Conservation (phyloP, 2,888 invertebrate genomes). For the Pristionchus mayeri region DNA sequence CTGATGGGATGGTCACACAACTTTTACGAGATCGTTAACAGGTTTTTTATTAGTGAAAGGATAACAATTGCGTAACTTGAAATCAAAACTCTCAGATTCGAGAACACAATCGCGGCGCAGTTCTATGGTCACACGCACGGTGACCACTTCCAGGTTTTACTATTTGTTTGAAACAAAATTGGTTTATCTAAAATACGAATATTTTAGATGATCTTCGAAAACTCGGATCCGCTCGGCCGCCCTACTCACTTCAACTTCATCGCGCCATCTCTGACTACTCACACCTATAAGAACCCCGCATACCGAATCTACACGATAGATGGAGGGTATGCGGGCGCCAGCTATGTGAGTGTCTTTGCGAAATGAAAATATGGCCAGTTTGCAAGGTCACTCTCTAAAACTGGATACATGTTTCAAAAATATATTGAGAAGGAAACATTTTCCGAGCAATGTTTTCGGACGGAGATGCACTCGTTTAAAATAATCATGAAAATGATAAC, state of each 20-base stretch:
- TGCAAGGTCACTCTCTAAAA: no score
- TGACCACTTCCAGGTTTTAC: conserved; percentile 84
- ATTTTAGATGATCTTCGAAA: conserved; percentile 63
- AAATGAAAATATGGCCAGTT: background rate
- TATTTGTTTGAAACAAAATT: background rate
- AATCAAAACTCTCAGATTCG: conserved; percentile 81
- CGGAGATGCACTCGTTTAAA: no score
- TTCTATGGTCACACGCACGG: conserved; percentile 95
- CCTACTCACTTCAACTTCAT: conserved; percentile 78
- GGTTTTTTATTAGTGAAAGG: conserved; percentile 60
- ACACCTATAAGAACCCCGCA: conserved; percentile 87
- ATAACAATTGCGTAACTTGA: background rate
- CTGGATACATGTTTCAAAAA: no score
- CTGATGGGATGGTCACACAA: conserved; percentile 84
- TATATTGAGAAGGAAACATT: no score
- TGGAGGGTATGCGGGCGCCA: conserved; percentile 82
- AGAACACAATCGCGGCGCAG: no score
- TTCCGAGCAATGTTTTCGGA: no score
- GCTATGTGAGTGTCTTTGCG: conserved; percentile 72
- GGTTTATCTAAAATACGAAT: no score
- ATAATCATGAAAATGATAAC: no score
- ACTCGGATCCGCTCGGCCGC: conserved; percentile 60
- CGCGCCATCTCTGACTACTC: conserved; percentile 87
- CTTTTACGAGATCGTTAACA: conserved; percentile 77
- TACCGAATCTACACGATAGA: conserved; percentile 95